Evolutionary conservation across 2,113 vertebrate genomes (phyloP), one percentile per base, ranked within the genome.

Genomic region (Leucopsar rothschildi): DNA sequence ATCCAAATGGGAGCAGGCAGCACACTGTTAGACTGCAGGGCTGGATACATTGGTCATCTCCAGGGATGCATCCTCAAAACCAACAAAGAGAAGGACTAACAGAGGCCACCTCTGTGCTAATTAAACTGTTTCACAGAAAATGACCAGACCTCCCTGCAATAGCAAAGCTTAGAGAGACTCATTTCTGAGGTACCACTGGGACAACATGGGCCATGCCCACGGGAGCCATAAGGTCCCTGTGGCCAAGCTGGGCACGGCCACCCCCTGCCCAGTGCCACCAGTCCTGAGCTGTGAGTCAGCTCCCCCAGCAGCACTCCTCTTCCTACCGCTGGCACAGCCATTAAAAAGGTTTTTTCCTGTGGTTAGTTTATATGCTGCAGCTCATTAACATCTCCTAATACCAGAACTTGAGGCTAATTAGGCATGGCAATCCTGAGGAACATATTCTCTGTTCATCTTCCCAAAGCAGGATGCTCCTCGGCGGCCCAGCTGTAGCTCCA

Each of bases 391-490:
- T 96, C 96, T 95, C 90, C 92, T 96, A 95, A 97, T 96, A 96
- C 90, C 93, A 97, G 95, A 97, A 97, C 96, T 96, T 91, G 93
- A 78, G 95, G 96, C 96, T 97, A 96, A 97, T 97, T 97, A 97
- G 95, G 95, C 96, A 97, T 93, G 93, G 94, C 91, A 96, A 94
- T 96, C 83, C 86, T 86, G 66, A 95, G 81, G 96, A 97, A 97
- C 96, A 95, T 96, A 97, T 96, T 97, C 96, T 97, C 88, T 19
- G 52, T 92, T 96, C 95, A 92, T 97, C 96, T 96, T 97, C 95
- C 85, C 96, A 95, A 97, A 96, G 95, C 96, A 94, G 95, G 96
- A 95, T 95, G 95, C 95, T 97, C 94, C 93, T 97, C 49, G 95
- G 91, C 12, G 92, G 83, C 95, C 95, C 96, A 97, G 96, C 95